These are phyloP conservation scores for Drosophila nebulosa DNA, from an alignment of 1,140 invertebrate genomes.

Conservation along the genomic window DNA sequence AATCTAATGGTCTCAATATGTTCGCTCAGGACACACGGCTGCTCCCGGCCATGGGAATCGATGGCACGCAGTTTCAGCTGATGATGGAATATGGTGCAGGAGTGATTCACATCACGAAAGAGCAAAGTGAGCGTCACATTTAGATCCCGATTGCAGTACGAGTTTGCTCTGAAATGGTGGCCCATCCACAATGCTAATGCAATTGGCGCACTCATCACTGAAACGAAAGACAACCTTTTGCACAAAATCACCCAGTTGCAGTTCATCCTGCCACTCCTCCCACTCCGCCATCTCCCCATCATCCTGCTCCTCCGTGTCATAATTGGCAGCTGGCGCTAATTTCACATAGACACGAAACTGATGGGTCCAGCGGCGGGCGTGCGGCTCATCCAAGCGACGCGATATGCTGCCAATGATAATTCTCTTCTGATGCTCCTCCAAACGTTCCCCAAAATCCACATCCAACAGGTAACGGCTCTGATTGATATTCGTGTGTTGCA, in stretches of 20 bases:
- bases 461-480: neutral
- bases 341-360: neutral
- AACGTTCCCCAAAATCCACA: no score
- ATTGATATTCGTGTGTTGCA: neutral
- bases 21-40: neutral
- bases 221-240: neutral
- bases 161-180: neutral
- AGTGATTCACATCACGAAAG: neutral
- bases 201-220: neutral
- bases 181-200: neutral
- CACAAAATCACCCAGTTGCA: neutral
- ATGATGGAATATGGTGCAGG: constrained; percentile 1
- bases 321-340: neutral
- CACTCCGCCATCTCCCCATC: no score
- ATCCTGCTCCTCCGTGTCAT: neutral
- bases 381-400: constrained; percentile 14
- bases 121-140: neutral
- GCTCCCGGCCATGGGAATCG: neutral
- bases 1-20: neutral
- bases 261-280: no score
- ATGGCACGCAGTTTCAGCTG: neutral
- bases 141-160: neutral
- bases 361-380: neutral
- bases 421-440: neutral
- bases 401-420: neutral